A percentile compares a stretch with the other conserved stretches of the same genome.
Evolutionary conservation across 2,113 vertebrate species (phyloP).

Genomic region (Dipodomys spectabilis): DNA sequence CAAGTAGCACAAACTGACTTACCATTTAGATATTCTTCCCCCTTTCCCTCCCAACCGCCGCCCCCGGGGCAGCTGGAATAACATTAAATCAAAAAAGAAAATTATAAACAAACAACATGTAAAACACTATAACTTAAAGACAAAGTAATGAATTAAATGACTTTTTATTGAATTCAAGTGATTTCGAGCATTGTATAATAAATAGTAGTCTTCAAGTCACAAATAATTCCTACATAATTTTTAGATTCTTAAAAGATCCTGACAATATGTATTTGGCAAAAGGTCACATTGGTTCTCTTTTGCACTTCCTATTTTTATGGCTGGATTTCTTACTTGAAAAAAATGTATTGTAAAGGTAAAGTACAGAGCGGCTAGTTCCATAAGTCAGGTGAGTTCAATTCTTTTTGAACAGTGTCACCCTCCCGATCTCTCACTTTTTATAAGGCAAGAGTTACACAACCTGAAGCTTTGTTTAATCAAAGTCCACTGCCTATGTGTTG

Average conservation of each 20-base stretch:
- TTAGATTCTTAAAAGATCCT: neutral
- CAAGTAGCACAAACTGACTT: neutral
- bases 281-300: neutral
- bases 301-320: neutral
- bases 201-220: neutral
- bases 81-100: neutral
- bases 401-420: no score
- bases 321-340: neutral
- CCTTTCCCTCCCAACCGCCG: no score
- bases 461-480: neutral
- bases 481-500: neutral
- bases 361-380: no score
- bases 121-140: neutral
- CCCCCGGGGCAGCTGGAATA: neutral
- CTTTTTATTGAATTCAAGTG: neutral
- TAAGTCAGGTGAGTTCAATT: no score
- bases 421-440: neutral
- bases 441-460: neutral
- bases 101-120: neutral
- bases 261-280: neutral
- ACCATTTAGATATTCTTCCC: neutral
- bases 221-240: neutral
- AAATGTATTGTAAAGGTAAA: no score
- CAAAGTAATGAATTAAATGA: neutral
- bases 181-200: slow-evolving; percentile 3